These are phyloP conservation scores for Serripes groenlandicus DNA, from an alignment of 2,888 invertebrate species.

Conservation along the genomic window DNA sequence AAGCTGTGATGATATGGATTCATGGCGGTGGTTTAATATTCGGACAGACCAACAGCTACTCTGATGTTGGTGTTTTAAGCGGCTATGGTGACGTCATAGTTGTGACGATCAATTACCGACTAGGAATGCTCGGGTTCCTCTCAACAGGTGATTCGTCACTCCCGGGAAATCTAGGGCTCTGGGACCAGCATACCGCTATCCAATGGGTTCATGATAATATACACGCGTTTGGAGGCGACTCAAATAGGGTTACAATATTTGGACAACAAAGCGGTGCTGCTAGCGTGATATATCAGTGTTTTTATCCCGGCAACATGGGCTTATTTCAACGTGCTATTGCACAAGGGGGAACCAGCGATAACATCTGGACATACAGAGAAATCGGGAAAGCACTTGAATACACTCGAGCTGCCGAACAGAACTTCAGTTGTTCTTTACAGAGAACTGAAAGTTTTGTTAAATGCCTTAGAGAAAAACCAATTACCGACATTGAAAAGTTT, in stretches of 20 bases:
- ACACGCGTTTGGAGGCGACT: constrained; percentile 5
- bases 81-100: constrained; percentile 10
- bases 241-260: neutral
- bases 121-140: neutral
- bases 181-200: constrained; percentile 19
- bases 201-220: constrained; percentile 17
- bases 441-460: neutral
- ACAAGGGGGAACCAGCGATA: constrained; percentile 1
- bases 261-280: neutral
- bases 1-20: constrained; percentile 30
- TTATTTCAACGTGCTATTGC: constrained; percentile 44
- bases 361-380: neutral
- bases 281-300: constrained; percentile 8
- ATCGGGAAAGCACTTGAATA: neutral
- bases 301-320: constrained; percentile 32
- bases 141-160: neutral
- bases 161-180: constrained; percentile 10
- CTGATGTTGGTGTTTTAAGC: neutral
- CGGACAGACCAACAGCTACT: constrained; percentile 20
- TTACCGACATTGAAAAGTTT: neutral
- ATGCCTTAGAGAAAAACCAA: neutral
- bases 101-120: constrained; percentile 13
- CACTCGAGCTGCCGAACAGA: neutral
- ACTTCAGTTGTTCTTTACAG: constrained; percentile 3
- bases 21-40: constrained; percentile 3